Evolutionary conservation across 2,797 vertebrate genomes (phyloP).

Genomic region (Darevskia nairensis): DNA sequence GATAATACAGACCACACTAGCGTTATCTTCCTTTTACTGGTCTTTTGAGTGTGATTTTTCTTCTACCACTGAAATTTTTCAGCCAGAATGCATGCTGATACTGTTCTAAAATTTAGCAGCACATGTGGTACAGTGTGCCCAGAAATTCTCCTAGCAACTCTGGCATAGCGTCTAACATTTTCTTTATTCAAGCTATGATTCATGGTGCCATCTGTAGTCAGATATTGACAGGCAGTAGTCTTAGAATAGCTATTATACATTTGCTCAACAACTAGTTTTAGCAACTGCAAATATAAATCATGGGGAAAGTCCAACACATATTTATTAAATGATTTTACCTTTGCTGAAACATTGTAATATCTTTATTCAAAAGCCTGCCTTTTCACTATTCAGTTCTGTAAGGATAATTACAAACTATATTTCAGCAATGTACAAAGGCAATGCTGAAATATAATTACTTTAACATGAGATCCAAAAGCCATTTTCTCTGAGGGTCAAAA

Average conservation of each 20-base stretch:
- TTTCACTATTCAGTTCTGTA: background rate
- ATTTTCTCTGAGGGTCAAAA: background rate
- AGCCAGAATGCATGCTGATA: conserved; percentile 57
- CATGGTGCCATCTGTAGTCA: conserved; percentile 79
- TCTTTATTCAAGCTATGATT: conserved; percentile 75
- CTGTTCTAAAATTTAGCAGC: conserved; percentile 65
- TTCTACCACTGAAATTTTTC: conserved; percentile 55
- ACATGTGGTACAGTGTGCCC: conserved; percentile 71
- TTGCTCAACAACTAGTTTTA: conserved; percentile 70
- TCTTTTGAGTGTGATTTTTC: conserved; percentile 70
- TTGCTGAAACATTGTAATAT: conserved; percentile 58
- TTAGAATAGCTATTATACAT: conserved; percentile 73
- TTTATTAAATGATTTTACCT: conserved; percentile 53
- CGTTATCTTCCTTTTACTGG: conserved; percentile 66
- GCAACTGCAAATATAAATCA: conserved; percentile 60
- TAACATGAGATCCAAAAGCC: background rate
- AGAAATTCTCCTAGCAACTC: conserved; percentile 78
- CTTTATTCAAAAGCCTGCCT: conserved; percentile 51
- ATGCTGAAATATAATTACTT: background rate
- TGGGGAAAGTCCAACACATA: conserved; percentile 63
- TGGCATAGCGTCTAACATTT: conserved; percentile 74
- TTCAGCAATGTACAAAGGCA: rapidly evolving
- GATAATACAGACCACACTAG: conserved; percentile 47
- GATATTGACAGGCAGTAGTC: conserved; percentile 74
- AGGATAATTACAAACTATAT: conserved; percentile 22